Evolutionary conservation across 2,113 vertebrate species (phyloP).

Genomic region (Grantiella picta): DNA sequence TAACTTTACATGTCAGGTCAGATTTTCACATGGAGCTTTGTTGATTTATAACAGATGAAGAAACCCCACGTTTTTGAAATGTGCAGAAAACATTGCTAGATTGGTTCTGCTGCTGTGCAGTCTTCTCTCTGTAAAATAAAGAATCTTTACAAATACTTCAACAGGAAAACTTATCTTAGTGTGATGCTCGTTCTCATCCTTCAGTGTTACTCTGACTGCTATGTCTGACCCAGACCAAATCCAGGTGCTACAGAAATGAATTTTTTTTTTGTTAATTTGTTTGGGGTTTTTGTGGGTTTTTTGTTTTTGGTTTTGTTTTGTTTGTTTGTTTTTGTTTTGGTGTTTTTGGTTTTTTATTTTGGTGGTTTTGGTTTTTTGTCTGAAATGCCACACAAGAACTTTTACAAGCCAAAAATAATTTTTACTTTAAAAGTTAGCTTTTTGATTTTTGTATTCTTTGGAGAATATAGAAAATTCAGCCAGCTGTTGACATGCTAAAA

Average conservation of each 20-base stretch:
- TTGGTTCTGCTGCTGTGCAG: neutral
- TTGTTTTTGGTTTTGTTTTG: no score
- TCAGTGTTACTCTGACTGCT: neutral
- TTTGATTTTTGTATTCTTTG: neutral
- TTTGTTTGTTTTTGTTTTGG: no score
- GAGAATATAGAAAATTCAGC: neutral
- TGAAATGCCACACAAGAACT: neutral
- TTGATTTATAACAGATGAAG: neutral
- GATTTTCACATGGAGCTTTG: neutral
- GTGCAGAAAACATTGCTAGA: neutral
- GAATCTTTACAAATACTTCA: neutral
- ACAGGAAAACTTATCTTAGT: neutral
- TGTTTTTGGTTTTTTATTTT: no score
- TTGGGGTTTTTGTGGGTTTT: no score
- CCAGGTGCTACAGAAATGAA: neutral
- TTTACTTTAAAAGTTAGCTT: neutral
- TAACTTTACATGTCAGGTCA: neutral
- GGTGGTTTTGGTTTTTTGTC: neutral
- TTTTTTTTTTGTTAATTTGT: no score
- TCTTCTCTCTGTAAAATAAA: neutral
- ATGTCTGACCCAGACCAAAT: neutral
- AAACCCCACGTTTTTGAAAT: neutral
- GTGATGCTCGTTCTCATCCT: neutral
- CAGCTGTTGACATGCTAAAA: neutral
- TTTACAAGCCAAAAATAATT: neutral